phyloP scores from a whole-genome alignment of 2,888 invertebrate species.

The Zygaena filipendulae region DNA sequence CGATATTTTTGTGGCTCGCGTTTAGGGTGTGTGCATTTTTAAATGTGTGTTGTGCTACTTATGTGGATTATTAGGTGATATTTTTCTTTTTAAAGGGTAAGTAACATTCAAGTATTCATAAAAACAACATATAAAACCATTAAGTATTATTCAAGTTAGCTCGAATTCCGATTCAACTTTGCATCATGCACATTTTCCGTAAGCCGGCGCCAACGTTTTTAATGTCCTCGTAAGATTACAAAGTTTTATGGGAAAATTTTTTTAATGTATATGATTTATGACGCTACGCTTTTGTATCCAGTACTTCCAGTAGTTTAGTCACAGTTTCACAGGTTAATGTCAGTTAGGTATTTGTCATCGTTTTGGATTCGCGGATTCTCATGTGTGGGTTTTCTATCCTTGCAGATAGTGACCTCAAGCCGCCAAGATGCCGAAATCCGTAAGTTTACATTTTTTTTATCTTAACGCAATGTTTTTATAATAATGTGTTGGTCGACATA shows the following conservation, averaged over 20 bases:
- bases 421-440: conserved; percentile 74
- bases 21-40: conserved; percentile 66
- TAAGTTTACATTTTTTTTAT: conserved; percentile 40
- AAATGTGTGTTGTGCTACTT: conserved; percentile 67
- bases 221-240: conserved; percentile 8
- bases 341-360: no score
- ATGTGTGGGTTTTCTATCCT: conserved; percentile 33
- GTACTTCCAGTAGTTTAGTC: no score
- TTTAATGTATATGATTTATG: no score
- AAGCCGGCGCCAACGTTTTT: conserved; percentile 40
- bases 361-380: no score
- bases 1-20: conserved; percentile 67
- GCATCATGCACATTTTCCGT: conserved; percentile 27
- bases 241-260: no score
- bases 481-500: no score
- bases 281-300: no score
- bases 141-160: no score
- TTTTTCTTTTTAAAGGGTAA: conserved; percentile 58
- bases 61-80: conserved; percentile 69
- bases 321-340: no score
- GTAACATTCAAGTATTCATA: no score
- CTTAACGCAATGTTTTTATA: no score
- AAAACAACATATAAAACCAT: no score
- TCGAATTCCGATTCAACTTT: conserved; percentile 23
- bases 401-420: conserved; percentile 62